Conservation (phyloP, 2,797 vertebrate genomes). For the Melanotaenia trifasciata region DNA sequence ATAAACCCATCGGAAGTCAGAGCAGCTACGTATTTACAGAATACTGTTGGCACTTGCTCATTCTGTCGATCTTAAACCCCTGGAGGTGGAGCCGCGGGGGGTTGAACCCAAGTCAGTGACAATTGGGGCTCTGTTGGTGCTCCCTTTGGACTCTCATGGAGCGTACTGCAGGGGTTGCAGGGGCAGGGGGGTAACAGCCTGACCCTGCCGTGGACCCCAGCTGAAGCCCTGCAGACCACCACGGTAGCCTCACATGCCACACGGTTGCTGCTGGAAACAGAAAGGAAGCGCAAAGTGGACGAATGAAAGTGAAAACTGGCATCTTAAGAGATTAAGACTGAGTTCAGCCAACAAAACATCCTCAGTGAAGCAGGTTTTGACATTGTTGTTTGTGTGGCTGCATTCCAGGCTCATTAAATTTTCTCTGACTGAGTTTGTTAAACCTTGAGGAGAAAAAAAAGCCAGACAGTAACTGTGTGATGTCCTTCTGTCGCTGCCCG, state of each 20-base stretch:
- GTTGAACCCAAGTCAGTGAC: conserved; percentile 61
- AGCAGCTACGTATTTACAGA: conserved; percentile 76
- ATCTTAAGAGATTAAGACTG: conserved; percentile 26
- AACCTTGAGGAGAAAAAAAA: too few relatives aligned
- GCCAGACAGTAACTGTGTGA: conserved; percentile 20
- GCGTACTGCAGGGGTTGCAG: conserved; percentile 47
- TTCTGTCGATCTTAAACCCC: conserved; percentile 65
- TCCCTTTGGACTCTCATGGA: conserved; percentile 53
- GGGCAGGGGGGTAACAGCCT: conserved; percentile 72
- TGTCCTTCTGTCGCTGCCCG: conserved; percentile 33
- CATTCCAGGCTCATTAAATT: conserved; percentile 42
- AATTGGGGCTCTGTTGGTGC: conserved; percentile 78
- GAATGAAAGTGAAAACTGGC: conserved; percentile 17
- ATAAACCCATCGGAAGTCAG: conserved; percentile 64
- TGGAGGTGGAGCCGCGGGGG: conserved; percentile 59
- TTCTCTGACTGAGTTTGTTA: conserved; percentile 33
- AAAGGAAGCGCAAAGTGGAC: conserved; percentile 25
- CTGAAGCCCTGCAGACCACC: conserved; percentile 75
- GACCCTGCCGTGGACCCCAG: conserved; percentile 69
- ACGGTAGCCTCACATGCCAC: conserved; percentile 65
- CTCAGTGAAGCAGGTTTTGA: conserved; percentile 38
- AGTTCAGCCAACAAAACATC: conserved; percentile 35
- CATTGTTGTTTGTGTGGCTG: conserved; percentile 37
- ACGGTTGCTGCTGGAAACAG: conserved; percentile 73
- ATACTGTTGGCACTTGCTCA: conserved; percentile 73